These are phyloP conservation scores for Drosophila pachea DNA, from an alignment of 1,140 invertebrate species.

Conservation along the genomic window DNA sequence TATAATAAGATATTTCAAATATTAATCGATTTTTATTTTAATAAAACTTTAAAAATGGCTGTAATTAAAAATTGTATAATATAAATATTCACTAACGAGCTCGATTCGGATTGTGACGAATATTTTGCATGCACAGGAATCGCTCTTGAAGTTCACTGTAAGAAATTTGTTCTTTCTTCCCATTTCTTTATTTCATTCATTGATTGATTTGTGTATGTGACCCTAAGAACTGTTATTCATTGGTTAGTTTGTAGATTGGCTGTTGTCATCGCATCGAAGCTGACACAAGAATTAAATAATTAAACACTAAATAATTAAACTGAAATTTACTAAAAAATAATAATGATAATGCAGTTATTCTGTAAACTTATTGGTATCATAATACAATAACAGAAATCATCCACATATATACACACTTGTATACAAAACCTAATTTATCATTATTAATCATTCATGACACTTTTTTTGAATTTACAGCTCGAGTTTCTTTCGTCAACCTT, in stretches of 20 bases:
- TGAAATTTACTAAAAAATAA: constrained; percentile 31
- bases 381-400: constrained; percentile 29
- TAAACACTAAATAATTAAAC: constrained; percentile 48
- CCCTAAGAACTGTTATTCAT: not conserved
- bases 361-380: constrained; percentile 38
- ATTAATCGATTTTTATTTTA: too few relatives aligned
- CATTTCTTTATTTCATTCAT: too few relatives aligned
- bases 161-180: too few relatives aligned
- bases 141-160: too few relatives aligned
- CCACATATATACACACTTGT: constrained; percentile 22
- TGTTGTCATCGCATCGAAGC: constrained; percentile 32
- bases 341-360: constrained; percentile 16
- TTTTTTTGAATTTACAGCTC: constrained; percentile 47
- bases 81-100: too few relatives aligned
- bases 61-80: too few relatives aligned
- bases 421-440: constrained; percentile 50
- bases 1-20: too few relatives aligned
- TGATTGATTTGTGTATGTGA: too few relatives aligned
- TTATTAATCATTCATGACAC: constrained; percentile 33
- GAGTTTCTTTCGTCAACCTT: constrained; percentile 80
- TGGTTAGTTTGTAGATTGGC: constrained; percentile 1
- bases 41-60: too few relatives aligned
- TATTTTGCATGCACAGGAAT: too few relatives aligned
- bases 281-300: constrained; percentile 8
- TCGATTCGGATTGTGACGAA: too few relatives aligned